Evolutionary conservation across 53 echinoderm and acorn worm species (phyloP), one percentile per base, ranked within the genome.

Genomic region (Temnopleurus reevesii): DNA sequence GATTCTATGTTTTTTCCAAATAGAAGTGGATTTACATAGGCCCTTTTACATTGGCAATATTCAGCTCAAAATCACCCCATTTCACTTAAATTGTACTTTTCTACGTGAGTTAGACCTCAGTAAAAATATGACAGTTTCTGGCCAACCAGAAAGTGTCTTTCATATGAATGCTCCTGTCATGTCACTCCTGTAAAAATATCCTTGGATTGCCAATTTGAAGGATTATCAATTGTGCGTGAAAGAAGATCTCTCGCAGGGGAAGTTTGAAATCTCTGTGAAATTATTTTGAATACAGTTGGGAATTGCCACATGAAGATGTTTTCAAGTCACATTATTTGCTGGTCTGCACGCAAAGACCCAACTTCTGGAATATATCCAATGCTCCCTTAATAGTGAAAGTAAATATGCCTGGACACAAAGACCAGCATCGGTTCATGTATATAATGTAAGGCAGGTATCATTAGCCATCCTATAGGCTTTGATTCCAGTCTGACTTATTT

Each of bases 191-290:
- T 31, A 33, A 15, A 31, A 33, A 25, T 63, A 3, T 12, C 59
- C 29, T 1, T 2, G 60, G 60, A 60, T 60, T 63, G 63, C 33
- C 63, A 63, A 63, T 63, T 63, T 63, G 63, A 13, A 33, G 33
- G 33, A 33, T 33, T 63, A 63, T 63, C 2, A 63, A 63, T 10
- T 9, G 63, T 31, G 63, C 12, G 29, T 33, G 30, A 6, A 29
- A 2, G 31, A 31, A 33, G 10, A 18, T 17, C 29, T 29, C 63
- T 29, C 23, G 34, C n/a, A n/a, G 63, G 18, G 63, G 15, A 63
- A 33, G 63, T 63, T 63, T 63, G 63, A 63, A 63, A 63, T 63
- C 63, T 63, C 63, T 63, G 63, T 63, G 63, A 63, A 63, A 63
- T 63, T 12, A 63, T 63, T 31, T 63, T 63, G 63, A 31, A 63